Evolutionary conservation across 2,888 invertebrate genomes (phyloP).

Genomic region (Choreutis nemorana): DNA sequence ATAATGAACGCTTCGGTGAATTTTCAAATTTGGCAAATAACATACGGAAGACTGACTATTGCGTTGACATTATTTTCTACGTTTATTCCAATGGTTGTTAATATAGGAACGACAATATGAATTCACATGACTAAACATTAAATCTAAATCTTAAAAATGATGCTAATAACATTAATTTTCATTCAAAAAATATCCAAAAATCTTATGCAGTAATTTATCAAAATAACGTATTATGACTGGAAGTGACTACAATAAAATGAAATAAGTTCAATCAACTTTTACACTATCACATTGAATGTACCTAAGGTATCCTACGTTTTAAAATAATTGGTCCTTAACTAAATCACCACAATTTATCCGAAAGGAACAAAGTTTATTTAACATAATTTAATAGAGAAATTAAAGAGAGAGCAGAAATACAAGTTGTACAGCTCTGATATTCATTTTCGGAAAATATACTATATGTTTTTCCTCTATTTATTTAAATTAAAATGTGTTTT

Average conservation of each 20-base stretch:
- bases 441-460: conserved; percentile 1
- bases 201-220: conserved; percentile 37
- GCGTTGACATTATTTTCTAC: conserved; percentile 22
- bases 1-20: conserved; percentile 32
- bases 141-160: conserved; percentile 34
- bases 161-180: conserved; percentile 45
- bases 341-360: conserved; percentile 18
- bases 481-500: conserved; percentile 1
- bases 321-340: conserved; percentile 26
- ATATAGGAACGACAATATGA: conserved; percentile 52
- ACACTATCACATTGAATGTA: conserved; percentile 57
- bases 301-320: conserved; percentile 18
- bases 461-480: conserved; percentile 1
- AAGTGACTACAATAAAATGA: conserved; percentile 62
- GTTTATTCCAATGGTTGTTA: conserved; percentile 33
- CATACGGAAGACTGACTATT: conserved; percentile 42
- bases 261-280: conserved; percentile 44
- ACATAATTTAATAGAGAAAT: conserved; percentile 10
- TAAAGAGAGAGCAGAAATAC: conserved; percentile 10
- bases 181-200: conserved; percentile 30
- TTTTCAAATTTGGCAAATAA: conserved; percentile 36
- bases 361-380: conserved; percentile 44
- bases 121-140: conserved; percentile 31
- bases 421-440: conserved; percentile 5
- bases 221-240: conserved; percentile 64